phyloP scores from a whole-genome alignment of 1,140 invertebrate genomes.

The Dufourea novaeangliae region DNA sequence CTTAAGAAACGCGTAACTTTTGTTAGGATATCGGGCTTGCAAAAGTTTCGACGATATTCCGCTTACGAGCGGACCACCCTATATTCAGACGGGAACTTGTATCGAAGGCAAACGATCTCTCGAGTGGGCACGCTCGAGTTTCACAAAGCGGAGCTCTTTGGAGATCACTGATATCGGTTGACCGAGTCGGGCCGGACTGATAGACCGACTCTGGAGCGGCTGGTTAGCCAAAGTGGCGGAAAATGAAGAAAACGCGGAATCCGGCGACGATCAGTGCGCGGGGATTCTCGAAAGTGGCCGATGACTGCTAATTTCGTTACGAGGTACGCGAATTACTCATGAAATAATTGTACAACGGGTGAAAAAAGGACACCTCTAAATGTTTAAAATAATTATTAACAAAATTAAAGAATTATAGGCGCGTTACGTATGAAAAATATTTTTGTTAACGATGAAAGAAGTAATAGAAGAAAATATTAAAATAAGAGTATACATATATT shows the following conservation, averaged over 20 bases:
- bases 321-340: neutral
- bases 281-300: neutral
- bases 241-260: slow-evolving; percentile 24
- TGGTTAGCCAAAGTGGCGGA: slow-evolving; percentile 20
- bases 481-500: no score
- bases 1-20: neutral
- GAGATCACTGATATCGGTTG: slow-evolving; percentile 37
- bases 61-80: neutral
- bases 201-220: slow-evolving; percentile 32
- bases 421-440: no score
- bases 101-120: slow-evolving; percentile 39
- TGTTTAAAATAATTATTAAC: no score
- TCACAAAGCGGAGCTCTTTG: slow-evolving; percentile 36
- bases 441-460: no score
- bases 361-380: no score
- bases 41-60: neutral
- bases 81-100: slow-evolving; percentile 14
- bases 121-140: slow-evolving; percentile 33
- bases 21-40: neutral
- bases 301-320: neutral
- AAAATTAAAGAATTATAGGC: no score
- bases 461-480: no score
- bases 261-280: neutral
- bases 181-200: slow-evolving; percentile 27
- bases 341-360: no score